Conservation (phyloP, 2,113 vertebrate genomes). For the Macrotis lagotis region DNA sequence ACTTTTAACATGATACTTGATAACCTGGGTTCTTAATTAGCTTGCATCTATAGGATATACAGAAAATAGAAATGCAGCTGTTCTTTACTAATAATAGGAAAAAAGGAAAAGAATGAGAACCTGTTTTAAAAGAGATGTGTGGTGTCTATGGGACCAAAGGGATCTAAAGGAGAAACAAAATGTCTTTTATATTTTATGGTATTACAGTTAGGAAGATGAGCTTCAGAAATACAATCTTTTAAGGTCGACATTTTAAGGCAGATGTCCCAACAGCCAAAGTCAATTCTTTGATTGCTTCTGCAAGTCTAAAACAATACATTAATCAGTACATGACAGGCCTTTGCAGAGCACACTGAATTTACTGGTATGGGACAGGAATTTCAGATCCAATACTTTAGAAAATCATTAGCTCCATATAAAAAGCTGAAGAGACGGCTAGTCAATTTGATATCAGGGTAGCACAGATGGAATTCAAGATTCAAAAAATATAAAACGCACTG, state of each 20-base stretch:
- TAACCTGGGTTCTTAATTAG: not conserved
- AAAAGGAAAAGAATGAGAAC: not conserved
- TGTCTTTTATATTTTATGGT: slow-evolving; percentile 60
- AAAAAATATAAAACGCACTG: not conserved
- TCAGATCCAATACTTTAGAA: slow-evolving; percentile 59
- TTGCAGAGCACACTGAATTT: slow-evolving; percentile 62
- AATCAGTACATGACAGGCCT: slow-evolving; percentile 70
- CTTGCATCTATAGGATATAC: not conserved
- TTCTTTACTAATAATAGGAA: not conserved
- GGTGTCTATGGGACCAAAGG: slow-evolving; percentile 63
- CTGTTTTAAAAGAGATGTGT: slow-evolving; percentile 29
- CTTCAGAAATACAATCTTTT: slow-evolving; percentile 72
- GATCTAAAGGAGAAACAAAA: slow-evolving; percentile 67
- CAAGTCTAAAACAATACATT: slow-evolving; percentile 70
- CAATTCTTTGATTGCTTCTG: slow-evolving; percentile 73
- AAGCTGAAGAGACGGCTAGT: not conserved
- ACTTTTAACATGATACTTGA: not conserved
- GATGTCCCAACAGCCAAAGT: slow-evolving; percentile 75
- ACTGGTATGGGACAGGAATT: slow-evolving; percentile 72
- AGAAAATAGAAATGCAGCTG: slow-evolving; percentile 1
- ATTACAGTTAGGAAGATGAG: slow-evolving; percentile 67
- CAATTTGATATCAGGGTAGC: not conserved
- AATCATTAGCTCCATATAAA: slow-evolving; percentile 42
- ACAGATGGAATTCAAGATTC: not conserved
- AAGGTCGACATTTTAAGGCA: slow-evolving; percentile 62